Percentiles rank a stretch among this genome's conserved stretches.
These are phyloP conservation scores for Callipepla californica DNA, from an alignment of 2,113 vertebrate species.

Conservation along the genomic window DNA sequence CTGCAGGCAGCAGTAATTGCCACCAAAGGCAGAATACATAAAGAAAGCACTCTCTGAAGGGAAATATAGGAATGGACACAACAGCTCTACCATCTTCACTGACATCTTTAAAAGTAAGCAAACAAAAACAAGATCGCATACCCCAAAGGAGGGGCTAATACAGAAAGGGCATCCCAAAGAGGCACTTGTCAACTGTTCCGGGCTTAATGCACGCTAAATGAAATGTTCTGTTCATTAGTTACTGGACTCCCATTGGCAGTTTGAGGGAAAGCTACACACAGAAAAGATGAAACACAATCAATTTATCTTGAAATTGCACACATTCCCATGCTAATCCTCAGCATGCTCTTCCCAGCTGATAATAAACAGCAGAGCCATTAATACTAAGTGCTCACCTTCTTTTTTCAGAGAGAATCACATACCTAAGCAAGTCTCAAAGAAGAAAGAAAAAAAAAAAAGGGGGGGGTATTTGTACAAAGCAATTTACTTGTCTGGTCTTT, in stretches of 20 bases:
- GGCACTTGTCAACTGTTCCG: not conserved
- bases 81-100: not conserved
- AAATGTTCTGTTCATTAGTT: slow-evolving; percentile 10
- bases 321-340: not conserved
- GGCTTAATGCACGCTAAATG: not conserved
- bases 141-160: not conserved
- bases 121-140: rapidly evolving
- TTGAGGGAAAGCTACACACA: slow-evolving; percentile 13
- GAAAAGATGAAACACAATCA: slow-evolving; percentile 4
- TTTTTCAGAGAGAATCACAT: not conserved
- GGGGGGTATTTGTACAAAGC: slow-evolving; percentile 17
- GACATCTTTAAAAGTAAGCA: not conserved
- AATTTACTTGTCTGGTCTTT: slow-evolving; percentile 1
- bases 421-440: not conserved
- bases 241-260: slow-evolving; percentile 42
- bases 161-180: not conserved
- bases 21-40: slow-evolving; percentile 46
- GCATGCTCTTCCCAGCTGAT: not conserved
- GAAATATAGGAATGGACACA: not conserved
- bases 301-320: slow-evolving; percentile 19
- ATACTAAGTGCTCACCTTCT: slow-evolving; percentile 42
- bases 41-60: not conserved
- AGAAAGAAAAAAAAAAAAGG: not conserved
- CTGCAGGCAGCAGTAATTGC: slow-evolving; percentile 48
- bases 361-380: slow-evolving; percentile 23